Evolutionary conservation across 2,113 vertebrate genomes (phyloP).

Genomic region (Hipposideros armiger): DNA sequence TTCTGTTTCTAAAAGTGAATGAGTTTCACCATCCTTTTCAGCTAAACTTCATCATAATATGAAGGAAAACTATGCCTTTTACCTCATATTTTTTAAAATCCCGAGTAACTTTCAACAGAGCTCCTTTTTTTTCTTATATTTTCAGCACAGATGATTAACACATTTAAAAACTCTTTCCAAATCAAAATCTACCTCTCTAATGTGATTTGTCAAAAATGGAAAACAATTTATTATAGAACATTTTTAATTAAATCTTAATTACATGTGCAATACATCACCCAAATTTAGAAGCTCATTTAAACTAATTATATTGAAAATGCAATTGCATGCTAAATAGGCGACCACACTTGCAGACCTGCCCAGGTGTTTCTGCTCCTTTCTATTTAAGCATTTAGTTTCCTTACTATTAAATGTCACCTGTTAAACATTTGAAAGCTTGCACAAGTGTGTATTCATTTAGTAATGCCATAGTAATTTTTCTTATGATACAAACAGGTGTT

Average conservation of each 20-base stretch:
- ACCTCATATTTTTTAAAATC: conserved; percentile 55
- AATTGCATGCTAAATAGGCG: conserved; percentile 76
- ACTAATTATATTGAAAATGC: conserved; percentile 78
- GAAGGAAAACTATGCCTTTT: conserved; percentile 23
- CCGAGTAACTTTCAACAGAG: conserved; percentile 64
- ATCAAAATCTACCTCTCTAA: conserved; percentile 80
- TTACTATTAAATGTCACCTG: conserved; percentile 81
- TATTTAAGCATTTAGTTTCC: conserved; percentile 80
- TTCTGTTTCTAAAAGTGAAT: conserved; percentile 31
- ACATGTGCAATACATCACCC: conserved; percentile 75
- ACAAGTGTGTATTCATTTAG: conserved; percentile 76
- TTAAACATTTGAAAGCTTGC: conserved; percentile 69
- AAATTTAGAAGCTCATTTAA: conserved; percentile 83
- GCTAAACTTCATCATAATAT: conserved; percentile 14
- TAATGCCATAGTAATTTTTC: conserved; percentile 68
- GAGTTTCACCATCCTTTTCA: not conserved
- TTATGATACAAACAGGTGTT: conserved; percentile 71
- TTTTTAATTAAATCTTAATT: conserved; percentile 86
- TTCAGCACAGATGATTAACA: conserved; percentile 76
- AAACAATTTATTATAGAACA: conserved; percentile 80
- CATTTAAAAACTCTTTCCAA: conserved; percentile 68
- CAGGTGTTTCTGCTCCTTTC: conserved; percentile 79
- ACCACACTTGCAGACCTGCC: conserved; percentile 78
- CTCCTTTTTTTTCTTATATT: conserved; percentile 61
- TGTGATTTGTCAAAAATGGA: conserved; percentile 79